phyloP scores from a whole-genome alignment of 1,140 invertebrate genomes.

The Brachionus rotundiformis region DNA sequence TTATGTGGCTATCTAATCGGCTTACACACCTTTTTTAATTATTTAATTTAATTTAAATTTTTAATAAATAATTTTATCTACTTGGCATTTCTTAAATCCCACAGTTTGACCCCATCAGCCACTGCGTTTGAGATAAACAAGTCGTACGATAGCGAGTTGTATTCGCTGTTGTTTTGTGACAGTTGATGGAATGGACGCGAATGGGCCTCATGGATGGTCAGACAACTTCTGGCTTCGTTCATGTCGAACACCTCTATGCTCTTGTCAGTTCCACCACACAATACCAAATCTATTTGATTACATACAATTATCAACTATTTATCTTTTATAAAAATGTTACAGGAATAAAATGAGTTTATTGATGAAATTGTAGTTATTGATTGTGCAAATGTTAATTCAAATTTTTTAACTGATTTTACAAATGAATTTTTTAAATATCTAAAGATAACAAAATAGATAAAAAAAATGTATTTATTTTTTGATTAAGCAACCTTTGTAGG shows the following conservation, averaged over 20 bases:
- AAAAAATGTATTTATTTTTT: background rate
- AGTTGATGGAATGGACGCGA: conserved; percentile 59
- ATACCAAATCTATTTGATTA: conserved; percentile 58
- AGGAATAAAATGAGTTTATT: conserved; percentile 63
- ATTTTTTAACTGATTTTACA: conserved; percentile 61
- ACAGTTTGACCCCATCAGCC: conserved; percentile 63
- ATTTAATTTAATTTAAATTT: background rate
- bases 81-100: conserved; percentile 63
- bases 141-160: conserved; percentile 60
- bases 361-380: conserved; percentile 59
- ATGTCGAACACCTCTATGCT: conserved; percentile 62
- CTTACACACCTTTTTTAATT: conserved; percentile 57
- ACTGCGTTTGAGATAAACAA: conserved; percentile 61
- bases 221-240: conserved; percentile 59
- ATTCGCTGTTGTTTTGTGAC: conserved; percentile 61
- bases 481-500: conserved; percentile 59
- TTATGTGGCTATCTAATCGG: conserved; percentile 59
- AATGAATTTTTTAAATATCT: conserved; percentile 58
- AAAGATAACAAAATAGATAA: conserved; percentile 49
- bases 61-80: conserved; percentile 50
- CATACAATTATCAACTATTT: no score
- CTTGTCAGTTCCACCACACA: conserved; percentile 62
- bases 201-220: conserved; percentile 58
- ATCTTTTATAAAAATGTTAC: conserved; percentile 56
- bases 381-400: conserved; percentile 56